Conservation (phyloP, 1,140 invertebrate genomes). For the Procambarus clarkii region DNA sequence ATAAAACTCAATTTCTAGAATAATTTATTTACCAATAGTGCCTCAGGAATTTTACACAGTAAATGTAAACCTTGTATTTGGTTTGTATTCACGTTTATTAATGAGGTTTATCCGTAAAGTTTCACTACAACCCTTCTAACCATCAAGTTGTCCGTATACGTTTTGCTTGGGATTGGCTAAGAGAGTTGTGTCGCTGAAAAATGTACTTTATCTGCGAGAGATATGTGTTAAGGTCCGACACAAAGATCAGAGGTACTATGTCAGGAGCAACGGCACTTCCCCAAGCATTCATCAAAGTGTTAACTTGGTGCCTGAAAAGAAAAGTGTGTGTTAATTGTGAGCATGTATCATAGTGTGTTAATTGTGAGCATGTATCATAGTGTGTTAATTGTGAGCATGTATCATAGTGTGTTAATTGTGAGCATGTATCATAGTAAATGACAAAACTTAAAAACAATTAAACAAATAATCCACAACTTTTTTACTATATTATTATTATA, state of each 20-base stretch:
- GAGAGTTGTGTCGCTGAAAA: constrained; percentile 68
- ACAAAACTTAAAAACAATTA: too few species aligned
- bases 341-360: too few species aligned
- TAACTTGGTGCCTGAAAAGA: constrained; percentile 71
- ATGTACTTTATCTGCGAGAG: constrained; percentile 72
- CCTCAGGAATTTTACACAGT: not conserved
- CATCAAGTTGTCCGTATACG: constrained; percentile 72
- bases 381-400: too few species aligned
- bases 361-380: too few species aligned
- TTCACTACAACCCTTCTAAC: constrained; percentile 65
- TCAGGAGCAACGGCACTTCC: constrained; percentile 70
- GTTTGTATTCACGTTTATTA: constrained; percentile 33
- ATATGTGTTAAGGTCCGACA: constrained; percentile 65
- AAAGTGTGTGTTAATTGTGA: not conserved
- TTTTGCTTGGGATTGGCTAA: constrained; percentile 64
- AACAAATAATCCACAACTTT: too few species aligned
- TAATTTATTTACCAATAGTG: not conserved
- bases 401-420: too few species aligned
- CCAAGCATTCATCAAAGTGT: constrained; percentile 71
- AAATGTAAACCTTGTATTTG: constrained; percentile 20
- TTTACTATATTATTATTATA: too few species aligned
- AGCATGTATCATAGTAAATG: too few species aligned
- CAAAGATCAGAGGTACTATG: constrained; percentile 68
- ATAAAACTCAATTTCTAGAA: not conserved
- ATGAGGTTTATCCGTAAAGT: constrained; percentile 19